phyloP scores from a whole-genome alignment of 2,888 invertebrate genomes.

The Dichetophora obliterata region DNA sequence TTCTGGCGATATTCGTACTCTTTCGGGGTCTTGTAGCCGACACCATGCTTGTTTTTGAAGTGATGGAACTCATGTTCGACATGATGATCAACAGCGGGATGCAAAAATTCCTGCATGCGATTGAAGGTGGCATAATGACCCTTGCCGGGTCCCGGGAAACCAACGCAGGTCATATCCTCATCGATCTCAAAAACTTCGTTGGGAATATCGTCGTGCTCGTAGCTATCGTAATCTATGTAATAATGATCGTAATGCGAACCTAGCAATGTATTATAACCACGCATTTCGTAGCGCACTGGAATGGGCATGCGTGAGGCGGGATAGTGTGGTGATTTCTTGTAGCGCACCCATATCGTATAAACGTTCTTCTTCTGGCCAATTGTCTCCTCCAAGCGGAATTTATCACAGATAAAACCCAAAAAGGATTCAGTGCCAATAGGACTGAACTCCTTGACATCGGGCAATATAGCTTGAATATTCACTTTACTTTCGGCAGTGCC shows the following conservation, averaged over 20 bases:
- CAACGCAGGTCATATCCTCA: constrained; percentile 75
- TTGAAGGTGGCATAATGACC: constrained; percentile 87
- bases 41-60: constrained; percentile 81
- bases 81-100: constrained; percentile 79
- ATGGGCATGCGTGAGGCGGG: constrained; percentile 73
- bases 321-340: constrained; percentile 74
- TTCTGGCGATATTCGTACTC: constrained; percentile 82
- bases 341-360: constrained; percentile 89
- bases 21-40: constrained; percentile 74
- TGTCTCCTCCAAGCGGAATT: constrained; percentile 80
- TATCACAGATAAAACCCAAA: constrained; percentile 79
- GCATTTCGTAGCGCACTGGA: constrained; percentile 91
- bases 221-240: constrained; percentile 83
- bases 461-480: constrained; percentile 82
- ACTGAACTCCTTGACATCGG: constrained; percentile 82
- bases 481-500: constrained; percentile 77
- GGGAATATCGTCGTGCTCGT: constrained; percentile 77
- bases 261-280: constrained; percentile 90
- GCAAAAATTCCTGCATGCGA: constrained; percentile 92
- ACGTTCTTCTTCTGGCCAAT: constrained; percentile 87
- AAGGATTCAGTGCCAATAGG: constrained; percentile 78
- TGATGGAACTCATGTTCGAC: constrained; percentile 79
- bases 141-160: constrained; percentile 93
- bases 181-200: constrained; percentile 79
- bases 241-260: constrained; percentile 98